phyloP scores from a whole-genome alignment of 1,140 invertebrate species.

The Trachymyrmex cornetzi region DNA sequence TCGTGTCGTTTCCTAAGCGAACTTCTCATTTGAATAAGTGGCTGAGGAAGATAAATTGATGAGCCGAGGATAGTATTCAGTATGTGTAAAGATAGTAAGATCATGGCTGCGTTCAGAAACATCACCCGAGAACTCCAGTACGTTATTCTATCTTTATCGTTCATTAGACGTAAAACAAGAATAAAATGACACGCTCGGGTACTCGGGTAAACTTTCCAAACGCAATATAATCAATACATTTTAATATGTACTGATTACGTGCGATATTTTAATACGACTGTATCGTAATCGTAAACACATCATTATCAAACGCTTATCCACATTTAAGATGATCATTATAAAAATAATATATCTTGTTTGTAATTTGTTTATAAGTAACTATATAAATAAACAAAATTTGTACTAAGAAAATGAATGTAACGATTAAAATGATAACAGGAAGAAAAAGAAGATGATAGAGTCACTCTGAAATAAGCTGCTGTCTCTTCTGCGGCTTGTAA shows the following conservation, averaged over 20 bases:
- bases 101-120: no score
- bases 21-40: slow-evolving; percentile 74
- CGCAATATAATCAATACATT: no score
- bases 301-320: not conserved
- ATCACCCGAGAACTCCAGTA: no score
- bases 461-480: not conserved
- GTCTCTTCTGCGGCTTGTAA: not conserved
- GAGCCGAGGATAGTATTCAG: slow-evolving; percentile 59
- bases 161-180: no score
- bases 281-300: not conserved
- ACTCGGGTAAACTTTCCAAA: no score
- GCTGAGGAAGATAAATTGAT: slow-evolving; percentile 43
- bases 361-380: slow-evolving; percentile 18
- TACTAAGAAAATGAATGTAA: not conserved
- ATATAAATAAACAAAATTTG: not conserved
- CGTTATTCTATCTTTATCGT: no score
- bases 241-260: not conserved
- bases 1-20: slow-evolving; percentile 53
- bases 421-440: not conserved
- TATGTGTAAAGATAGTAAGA: no score
- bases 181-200: no score
- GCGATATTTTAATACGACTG: slow-evolving; percentile 7
- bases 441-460: not conserved
- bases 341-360: not conserved
- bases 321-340: not conserved